These are phyloP conservation scores for Tiliqua scincoides DNA, from an alignment of 2,113 vertebrate genomes.

Conservation along the genomic window DNA sequence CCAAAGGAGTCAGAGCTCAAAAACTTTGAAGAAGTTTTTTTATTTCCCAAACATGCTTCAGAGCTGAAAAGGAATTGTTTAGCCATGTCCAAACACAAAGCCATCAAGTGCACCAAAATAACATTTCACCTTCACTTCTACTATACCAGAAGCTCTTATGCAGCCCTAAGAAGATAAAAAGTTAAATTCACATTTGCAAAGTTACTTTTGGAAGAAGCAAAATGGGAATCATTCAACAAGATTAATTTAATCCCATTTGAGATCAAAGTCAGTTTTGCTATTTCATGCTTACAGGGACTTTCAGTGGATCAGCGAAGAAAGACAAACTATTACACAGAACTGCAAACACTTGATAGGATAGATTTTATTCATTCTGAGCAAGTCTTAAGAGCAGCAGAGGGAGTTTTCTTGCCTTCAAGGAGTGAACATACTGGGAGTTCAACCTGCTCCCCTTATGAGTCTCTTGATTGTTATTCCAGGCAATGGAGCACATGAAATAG, in stretches of 20 bases:
- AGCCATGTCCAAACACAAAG: neutral
- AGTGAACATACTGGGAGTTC: neutral
- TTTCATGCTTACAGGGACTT: neutral
- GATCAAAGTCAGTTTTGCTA: neutral
- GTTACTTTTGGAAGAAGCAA: neutral
- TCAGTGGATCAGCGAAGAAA: neutral
- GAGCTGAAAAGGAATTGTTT: no score
- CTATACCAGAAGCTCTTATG: neutral
- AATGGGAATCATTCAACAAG: slow-evolving; percentile 9
- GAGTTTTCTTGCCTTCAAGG: neutral
- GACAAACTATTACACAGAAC: neutral
- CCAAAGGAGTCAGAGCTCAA: neutral
- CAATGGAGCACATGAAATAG: neutral
- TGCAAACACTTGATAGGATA: neutral
- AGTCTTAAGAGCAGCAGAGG: neutral
- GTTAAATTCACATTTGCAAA: slow-evolving; percentile 4
- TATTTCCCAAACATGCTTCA: neutral
- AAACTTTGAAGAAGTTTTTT: neutral
- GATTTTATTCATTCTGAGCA: neutral
- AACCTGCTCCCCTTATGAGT: neutral
- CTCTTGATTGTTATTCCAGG: neutral
- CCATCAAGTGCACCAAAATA: neutral
- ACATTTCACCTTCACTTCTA: slow-evolving; percentile 1
- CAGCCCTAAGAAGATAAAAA: slow-evolving; percentile 1
- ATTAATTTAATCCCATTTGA: neutral